Evolutionary conservation across 2,888 invertebrate species (phyloP).

Genomic region (Hofmannophila pseudospretella): DNA sequence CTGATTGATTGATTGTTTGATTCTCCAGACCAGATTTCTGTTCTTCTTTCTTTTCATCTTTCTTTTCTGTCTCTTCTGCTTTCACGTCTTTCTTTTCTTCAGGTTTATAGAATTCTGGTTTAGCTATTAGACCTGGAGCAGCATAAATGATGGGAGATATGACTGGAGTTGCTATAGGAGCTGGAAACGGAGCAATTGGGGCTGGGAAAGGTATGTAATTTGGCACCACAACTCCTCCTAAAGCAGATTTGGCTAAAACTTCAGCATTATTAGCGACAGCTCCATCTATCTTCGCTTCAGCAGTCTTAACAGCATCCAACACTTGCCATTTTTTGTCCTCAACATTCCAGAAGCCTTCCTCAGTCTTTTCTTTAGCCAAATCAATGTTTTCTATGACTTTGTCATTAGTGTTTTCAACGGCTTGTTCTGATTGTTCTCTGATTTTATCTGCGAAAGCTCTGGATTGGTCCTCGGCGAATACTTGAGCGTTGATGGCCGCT

Average conservation of each 20-base stretch:
- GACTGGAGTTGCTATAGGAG: conserved; percentile 17
- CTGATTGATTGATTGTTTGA: conserved; percentile 26
- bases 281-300: conserved; percentile 53
- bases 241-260: conserved; percentile 9
- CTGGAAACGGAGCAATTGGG: conserved; percentile 9
- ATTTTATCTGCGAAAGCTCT: conserved; percentile 44
- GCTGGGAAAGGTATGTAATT: conserved; percentile 10
- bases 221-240: conserved; percentile 12
- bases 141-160: conserved; percentile 5
- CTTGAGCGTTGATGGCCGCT: conserved; percentile 58
- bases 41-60: neutral
- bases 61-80: neutral
- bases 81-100: conserved; percentile 17
- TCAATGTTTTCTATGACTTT: conserved; percentile 35
- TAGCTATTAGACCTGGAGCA: conserved; percentile 4
- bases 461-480: conserved; percentile 35
- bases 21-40: conserved; percentile 8
- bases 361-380: conserved; percentile 29
- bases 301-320: conserved; percentile 48
- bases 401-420: conserved; percentile 37
- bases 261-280: conserved; percentile 41
- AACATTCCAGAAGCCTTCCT: conserved; percentile 45
- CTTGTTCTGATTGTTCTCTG: conserved; percentile 37
- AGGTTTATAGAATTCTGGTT: too few relatives aligned
- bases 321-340: conserved; percentile 68